Percentiles rank a stretch among this genome's conserved stretches.
Conservation (phyloP, 2,797 vertebrate species). For the Antennarius maculatus region DNA sequence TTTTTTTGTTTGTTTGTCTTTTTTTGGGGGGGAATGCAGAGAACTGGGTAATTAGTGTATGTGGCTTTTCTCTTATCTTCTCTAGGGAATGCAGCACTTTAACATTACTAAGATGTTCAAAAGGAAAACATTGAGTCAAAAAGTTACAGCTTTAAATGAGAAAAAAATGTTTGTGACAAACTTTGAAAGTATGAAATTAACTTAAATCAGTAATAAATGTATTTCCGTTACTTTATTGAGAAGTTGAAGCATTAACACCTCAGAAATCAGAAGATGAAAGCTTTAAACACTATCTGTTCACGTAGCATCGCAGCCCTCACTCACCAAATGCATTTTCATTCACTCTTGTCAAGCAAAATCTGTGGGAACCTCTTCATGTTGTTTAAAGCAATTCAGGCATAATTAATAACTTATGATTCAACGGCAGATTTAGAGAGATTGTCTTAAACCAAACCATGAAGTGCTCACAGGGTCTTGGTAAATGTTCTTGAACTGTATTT, state of each 20-base stretch:
- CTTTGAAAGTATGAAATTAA: constrained; percentile 18
- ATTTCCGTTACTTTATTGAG: neutral
- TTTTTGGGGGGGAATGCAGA: constrained; percentile 20
- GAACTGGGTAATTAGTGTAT: constrained; percentile 8
- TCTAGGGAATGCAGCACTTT: neutral
- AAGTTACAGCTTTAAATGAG: neutral
- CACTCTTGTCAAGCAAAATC: constrained; percentile 21
- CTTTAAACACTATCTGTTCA: neutral
- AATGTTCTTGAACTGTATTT: constrained; percentile 8
- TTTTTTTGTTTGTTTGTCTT: constrained; percentile 8
- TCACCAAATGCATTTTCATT: constrained; percentile 25
- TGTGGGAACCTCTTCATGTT: constrained; percentile 39
- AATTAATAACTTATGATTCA: constrained; percentile 54
- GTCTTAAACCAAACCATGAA: neutral
- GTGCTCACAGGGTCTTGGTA: constrained; percentile 1
- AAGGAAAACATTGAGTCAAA: neutral
- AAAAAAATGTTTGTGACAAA: neutral
- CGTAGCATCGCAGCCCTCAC: no score
- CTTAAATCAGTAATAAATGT: constrained; percentile 7
- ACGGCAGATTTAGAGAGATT: constrained; percentile 14
- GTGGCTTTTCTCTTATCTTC: neutral
- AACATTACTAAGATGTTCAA: neutral
- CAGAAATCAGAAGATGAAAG: neutral
- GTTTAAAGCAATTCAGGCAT: constrained; percentile 50
- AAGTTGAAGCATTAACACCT: constrained; percentile 1